Conservation (phyloP, 2,797 vertebrate genomes). For the Chloroceryle amazona region DNA sequence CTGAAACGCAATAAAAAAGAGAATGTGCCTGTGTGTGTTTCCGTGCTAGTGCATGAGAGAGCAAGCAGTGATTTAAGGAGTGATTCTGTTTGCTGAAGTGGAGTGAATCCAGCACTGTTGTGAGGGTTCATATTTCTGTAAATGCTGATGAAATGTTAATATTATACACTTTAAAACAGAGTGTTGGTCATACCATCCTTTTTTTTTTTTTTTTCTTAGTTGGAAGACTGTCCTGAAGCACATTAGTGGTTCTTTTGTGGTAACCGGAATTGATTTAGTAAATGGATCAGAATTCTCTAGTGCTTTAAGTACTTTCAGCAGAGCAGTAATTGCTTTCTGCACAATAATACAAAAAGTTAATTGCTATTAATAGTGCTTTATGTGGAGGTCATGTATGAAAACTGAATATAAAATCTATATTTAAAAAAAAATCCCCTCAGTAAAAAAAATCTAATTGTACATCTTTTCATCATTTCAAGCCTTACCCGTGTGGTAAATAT, state of each 20-base stretch:
- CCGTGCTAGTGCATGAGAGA: not conserved
- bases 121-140: constrained; percentile 34
- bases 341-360: constrained; percentile 60
- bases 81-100: not conserved
- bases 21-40: not conserved
- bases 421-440: not conserved
- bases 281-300: constrained; percentile 58
- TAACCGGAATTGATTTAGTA: constrained; percentile 70
- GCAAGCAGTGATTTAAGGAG: not conserved
- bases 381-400: constrained; percentile 50
- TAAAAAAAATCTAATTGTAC: not conserved
- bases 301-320: constrained; percentile 58
- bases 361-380: constrained; percentile 57
- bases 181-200: not conserved
- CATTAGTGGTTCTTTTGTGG: constrained; percentile 64
- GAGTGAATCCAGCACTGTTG: not conserved
- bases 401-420: not conserved
- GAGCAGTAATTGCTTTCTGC: constrained; percentile 62
- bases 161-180: constrained; percentile 55
- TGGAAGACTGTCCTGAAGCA: constrained; percentile 34
- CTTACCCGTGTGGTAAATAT: not conserved
- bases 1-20: not conserved
- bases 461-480: not conserved
- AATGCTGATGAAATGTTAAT: constrained; percentile 64
- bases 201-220: not conserved